phyloP scores from a whole-genome alignment of 2,888 invertebrate species.

The Brenthis hecate region DNA sequence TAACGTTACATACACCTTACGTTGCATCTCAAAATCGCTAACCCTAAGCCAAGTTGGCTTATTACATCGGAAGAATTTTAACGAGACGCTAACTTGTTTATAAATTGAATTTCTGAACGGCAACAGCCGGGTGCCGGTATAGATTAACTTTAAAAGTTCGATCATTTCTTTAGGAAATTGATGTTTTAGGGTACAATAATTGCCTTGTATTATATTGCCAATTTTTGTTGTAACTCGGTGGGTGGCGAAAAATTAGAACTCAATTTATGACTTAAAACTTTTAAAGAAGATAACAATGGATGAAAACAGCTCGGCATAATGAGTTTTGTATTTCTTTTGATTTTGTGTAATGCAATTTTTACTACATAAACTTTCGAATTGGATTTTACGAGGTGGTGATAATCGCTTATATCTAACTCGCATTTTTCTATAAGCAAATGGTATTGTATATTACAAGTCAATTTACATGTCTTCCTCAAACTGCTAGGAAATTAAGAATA shows the following conservation, averaged over 20 bases:
- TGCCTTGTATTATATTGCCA: conserved; percentile 41
- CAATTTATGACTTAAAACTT: conserved; percentile 17
- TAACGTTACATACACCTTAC: neutral
- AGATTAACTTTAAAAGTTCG: conserved; percentile 78
- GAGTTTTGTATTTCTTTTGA: conserved; percentile 1
- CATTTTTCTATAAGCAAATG: neutral
- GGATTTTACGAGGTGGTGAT: too few relatives aligned
- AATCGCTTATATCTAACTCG: too few relatives aligned
- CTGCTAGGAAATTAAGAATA: too few relatives aligned
- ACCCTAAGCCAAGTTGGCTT: conserved; percentile 56
- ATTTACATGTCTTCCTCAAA: too few relatives aligned
- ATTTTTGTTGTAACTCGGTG: conserved; percentile 33
- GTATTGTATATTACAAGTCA: neutral
- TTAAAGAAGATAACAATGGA: conserved; percentile 5
- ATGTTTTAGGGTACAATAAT: conserved; percentile 46
- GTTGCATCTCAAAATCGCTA: conserved; percentile 25
- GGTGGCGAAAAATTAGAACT: conserved; percentile 24
- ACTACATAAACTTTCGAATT: neutral
- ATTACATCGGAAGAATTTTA: conserved; percentile 78
- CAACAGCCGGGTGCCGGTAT: conserved; percentile 72
- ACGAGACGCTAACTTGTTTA: conserved; percentile 79
- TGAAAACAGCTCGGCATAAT: neutral
- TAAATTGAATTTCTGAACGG: conserved; percentile 75
- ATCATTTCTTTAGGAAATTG: conserved; percentile 68
- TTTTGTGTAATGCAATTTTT: neutral